Evolutionary conservation across 2,888 invertebrate genomes (phyloP).

Genomic region (Thymelicus lineola): DNA sequence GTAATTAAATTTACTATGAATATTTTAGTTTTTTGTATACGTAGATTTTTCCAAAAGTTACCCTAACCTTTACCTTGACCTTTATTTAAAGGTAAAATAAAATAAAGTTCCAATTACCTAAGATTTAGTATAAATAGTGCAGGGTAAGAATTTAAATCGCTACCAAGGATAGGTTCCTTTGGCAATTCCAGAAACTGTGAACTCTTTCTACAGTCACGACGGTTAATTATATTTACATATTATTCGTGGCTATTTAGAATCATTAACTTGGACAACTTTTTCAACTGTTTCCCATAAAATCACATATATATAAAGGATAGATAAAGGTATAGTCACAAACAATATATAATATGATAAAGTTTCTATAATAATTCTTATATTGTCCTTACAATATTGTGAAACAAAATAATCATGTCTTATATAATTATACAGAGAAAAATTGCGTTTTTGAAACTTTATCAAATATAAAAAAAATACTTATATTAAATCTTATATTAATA

Average conservation of each 20-base stretch:
- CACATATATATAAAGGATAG: conserved; percentile 20
- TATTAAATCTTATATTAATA: too few relatives aligned
- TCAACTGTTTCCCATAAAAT: conserved; percentile 35
- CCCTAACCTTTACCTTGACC: background rate
- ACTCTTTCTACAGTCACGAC: conserved; percentile 71
- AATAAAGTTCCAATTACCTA: conserved; percentile 68
- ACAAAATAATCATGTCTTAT: too few relatives aligned
- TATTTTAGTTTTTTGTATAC: too few relatives aligned
- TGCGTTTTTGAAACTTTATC: too few relatives aligned
- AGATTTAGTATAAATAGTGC: conserved; percentile 61
- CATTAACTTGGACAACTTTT: conserved; percentile 47
- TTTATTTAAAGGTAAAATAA: conserved; percentile 42
- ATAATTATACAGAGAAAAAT: too few relatives aligned
- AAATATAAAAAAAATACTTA: too few relatives aligned
- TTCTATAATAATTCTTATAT: too few relatives aligned
- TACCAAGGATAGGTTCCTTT: conserved; percentile 69
- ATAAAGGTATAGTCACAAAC: conserved; percentile 12
- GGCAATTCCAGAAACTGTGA: conserved; percentile 66
- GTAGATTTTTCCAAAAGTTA: too few relatives aligned
- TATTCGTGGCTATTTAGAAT: conserved; percentile 52
- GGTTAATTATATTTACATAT: conserved; percentile 70
- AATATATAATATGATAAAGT: too few relatives aligned
- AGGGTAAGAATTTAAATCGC: conserved; percentile 73
- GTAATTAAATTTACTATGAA: too few relatives aligned
- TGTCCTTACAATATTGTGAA: too few relatives aligned